Base-by-base conservation (phyloP, 2,888 invertebrate genomes). In the Gari tellinella region DNA sequence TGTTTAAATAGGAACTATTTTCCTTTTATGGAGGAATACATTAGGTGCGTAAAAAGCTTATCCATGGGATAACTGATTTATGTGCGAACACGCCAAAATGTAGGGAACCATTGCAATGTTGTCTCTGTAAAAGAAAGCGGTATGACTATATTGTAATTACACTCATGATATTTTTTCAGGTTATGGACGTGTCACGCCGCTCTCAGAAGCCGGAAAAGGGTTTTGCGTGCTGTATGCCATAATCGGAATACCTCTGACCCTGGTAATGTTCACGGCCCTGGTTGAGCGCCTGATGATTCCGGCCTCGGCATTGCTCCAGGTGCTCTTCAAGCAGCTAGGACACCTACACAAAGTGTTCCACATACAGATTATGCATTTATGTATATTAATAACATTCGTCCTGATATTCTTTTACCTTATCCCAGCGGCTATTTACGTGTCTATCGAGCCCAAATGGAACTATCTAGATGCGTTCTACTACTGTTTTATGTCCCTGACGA, bases 401-500 rank as follows among this genome's bases (percentile, higher is more conserved):
- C 81, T 94, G 40, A 91, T 95, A 49, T 91, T 95, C 86, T 95
- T 96, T 92, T 94, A 96, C 89, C 92, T 96, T 63, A 92, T 96
- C 49, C 97, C 97, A 0, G 96, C 97, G 0, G 94, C 93, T 37
- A 93, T 95, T 51, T 97, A 97, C 92, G 94, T 95, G 19, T 92
- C 93, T 53, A 91, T 97, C 73, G 97, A 97, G 91, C 95, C 95
- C 0, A 95, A 94, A 10, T 97, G 97, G 97, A 95, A 95, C 90
- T 96, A 94, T 91, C 93, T 97, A 80, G 97, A 97, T 93, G 95
- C 97, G 0, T 94, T 97, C 89, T 97, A 97, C 92, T 97, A 96
- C 92, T 97, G 97, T 92, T 97, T 97, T 93, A 96, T 97, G 86
- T 97, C 97, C 15, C 93, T 97, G 80, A 97, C 97, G 25, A 97